Evolutionary conservation across 2,797 vertebrate species (phyloP).

Genomic region (Lepilemur septentrionalis): DNA sequence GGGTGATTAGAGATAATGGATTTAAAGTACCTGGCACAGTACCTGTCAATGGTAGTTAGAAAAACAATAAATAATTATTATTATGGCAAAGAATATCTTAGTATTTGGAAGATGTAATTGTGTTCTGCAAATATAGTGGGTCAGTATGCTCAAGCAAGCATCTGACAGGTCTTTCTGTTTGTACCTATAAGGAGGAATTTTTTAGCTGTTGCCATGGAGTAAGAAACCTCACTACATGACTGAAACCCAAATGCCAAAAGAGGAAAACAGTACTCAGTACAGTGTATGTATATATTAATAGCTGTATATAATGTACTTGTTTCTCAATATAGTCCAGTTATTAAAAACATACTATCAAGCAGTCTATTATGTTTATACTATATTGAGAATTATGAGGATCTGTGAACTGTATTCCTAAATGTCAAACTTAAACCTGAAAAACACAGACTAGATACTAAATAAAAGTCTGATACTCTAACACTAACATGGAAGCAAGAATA

Average conservation of each 20-base stretch:
- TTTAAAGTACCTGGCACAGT: background rate
- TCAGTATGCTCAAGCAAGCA: background rate
- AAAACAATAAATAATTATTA: background rate
- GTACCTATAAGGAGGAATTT: background rate
- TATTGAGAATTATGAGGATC: background rate
- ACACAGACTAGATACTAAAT: background rate
- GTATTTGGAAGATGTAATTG: background rate
- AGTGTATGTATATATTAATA: background rate
- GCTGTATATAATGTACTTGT: background rate
- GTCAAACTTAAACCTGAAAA: background rate
- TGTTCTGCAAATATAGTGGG: background rate
- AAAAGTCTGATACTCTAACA: background rate
- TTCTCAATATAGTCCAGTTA: background rate
- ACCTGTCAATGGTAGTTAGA: background rate
- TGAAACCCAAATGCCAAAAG: slow-evolving; percentile 6
- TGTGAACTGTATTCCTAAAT: background rate
- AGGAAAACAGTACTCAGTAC: slow-evolving; percentile 11
- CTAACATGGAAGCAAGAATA: slow-evolving; percentile 29
- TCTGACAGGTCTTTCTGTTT: background rate
- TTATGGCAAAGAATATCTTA: background rate
- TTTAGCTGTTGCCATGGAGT: background rate
- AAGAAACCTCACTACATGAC: background rate
- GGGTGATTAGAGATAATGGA: background rate
- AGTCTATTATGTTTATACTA: background rate
- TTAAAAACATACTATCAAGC: background rate